Percentiles rank a stretch among this genome's conserved stretches.
Conservation (phyloP, 1,140 invertebrate species). For the Diplogasteroides magnus region DNA sequence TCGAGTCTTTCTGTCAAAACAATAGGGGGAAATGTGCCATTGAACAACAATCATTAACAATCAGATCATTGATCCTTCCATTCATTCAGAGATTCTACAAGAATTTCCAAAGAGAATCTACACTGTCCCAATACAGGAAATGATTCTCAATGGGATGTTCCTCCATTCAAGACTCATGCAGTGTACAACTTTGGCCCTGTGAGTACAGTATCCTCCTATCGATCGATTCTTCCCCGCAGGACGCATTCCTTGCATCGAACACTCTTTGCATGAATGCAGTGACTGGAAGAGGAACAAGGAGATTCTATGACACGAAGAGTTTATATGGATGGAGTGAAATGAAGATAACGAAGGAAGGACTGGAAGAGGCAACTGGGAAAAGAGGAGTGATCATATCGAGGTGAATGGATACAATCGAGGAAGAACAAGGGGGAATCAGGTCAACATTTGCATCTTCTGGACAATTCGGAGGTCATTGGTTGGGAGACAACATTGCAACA, state of each 20-base stretch:
- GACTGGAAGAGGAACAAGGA: constrained; percentile 61
- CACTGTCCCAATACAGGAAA: constrained; percentile 28
- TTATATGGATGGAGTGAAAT: constrained; percentile 74
- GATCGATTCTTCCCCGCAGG: background rate
- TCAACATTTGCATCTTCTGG: constrained; percentile 63
- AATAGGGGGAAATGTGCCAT: too few species aligned
- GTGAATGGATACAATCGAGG: too few species aligned
- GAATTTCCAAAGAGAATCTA: constrained; percentile 20
- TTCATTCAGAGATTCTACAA: too few species aligned
- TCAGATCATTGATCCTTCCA: too few species aligned
- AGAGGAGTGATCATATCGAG: constrained; percentile 39
- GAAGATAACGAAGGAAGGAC: constrained; percentile 64
- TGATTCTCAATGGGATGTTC: constrained; percentile 36
- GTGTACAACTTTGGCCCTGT: constrained; percentile 17
- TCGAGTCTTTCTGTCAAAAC: too few species aligned
- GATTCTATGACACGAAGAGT: constrained; percentile 72
- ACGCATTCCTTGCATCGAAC: constrained; percentile 61
- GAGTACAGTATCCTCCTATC: background rate
- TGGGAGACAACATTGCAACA: constrained; percentile 60
- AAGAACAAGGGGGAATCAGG: constrained; percentile 50
- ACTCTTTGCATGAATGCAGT: constrained; percentile 77
- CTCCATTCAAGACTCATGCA: constrained; percentile 39
- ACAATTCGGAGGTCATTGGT: constrained; percentile 63
- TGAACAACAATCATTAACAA: too few species aligned
- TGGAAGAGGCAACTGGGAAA: constrained; percentile 54